Conservation (phyloP, 2,113 vertebrate species). For the Nesoenas mayeri region DNA sequence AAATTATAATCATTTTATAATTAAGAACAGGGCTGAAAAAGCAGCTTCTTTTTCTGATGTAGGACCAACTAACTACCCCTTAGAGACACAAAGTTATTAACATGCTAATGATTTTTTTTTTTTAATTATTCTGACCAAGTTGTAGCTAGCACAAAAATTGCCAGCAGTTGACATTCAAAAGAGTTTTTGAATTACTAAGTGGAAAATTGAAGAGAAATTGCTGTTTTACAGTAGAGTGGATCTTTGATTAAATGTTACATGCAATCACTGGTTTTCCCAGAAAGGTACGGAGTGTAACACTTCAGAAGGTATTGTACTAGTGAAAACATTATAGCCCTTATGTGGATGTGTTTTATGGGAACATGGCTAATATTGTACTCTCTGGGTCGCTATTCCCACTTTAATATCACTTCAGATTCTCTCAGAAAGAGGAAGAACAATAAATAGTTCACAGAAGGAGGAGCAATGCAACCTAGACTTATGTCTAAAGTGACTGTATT, state of each 20-base stretch:
- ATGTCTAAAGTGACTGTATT: background rate
- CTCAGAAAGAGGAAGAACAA: background rate
- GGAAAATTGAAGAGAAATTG: conserved; percentile 45
- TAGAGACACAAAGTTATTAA: conserved; percentile 12
- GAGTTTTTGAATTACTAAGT: conserved; percentile 35
- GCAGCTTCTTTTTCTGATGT: background rate
- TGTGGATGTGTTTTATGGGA: background rate
- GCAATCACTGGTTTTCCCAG: background rate
- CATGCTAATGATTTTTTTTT: conserved; percentile 1
- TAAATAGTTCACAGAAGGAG: background rate
- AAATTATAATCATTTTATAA: background rate
- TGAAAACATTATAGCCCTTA: background rate
- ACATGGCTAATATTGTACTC: background rate
- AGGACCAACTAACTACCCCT: background rate
- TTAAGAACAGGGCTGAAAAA: background rate
- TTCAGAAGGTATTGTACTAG: background rate
- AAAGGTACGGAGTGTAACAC: background rate
- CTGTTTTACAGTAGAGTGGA: background rate
- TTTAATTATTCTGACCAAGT: background rate
- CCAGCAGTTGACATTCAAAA: background rate
- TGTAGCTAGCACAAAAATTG: background rate
- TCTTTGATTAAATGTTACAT: conserved; percentile 36
- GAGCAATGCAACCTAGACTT: background rate
- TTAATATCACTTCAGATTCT: background rate
- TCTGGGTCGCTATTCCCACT: background rate